phyloP scores from a whole-genome alignment of 2,888 invertebrate species.

The Pollenia amentaria region DNA sequence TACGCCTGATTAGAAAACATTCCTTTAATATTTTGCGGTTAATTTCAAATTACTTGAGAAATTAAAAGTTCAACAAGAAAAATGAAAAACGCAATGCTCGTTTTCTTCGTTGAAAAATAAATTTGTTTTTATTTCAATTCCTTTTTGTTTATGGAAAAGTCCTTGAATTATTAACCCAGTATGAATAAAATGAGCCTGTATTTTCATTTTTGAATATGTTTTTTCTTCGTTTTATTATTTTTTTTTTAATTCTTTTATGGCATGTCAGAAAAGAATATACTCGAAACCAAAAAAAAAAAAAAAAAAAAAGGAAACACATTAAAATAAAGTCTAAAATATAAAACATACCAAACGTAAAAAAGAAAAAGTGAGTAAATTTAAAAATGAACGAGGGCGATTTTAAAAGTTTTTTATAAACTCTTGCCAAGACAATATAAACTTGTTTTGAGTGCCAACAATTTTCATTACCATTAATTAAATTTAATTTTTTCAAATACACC shows the following conservation, averaged over 20 bases:
- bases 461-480: too few species aligned
- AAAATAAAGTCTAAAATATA: slow-evolving; percentile 9
- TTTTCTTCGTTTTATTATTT: not conserved
- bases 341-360: not conserved
- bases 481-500: too few species aligned
- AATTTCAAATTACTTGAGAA: slow-evolving; percentile 38
- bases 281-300: slow-evolving; percentile 19
- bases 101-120: slow-evolving; percentile 11
- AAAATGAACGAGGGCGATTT: not conserved
- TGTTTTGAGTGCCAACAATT: too few species aligned
- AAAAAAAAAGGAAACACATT: slow-evolving; percentile 4
- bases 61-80: slow-evolving; percentile 9
- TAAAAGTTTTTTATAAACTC: not conserved
- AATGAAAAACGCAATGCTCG: not conserved
- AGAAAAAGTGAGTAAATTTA: not conserved
- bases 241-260: slow-evolving; percentile 53
- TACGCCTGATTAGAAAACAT: not conserved
- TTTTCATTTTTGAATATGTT: slow-evolving; percentile 17
- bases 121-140: not conserved
- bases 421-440: too few species aligned
- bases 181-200: slow-evolving; percentile 20
- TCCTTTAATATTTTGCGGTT: slow-evolving; percentile 16
- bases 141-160: slow-evolving; percentile 3
- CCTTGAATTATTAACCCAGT: slow-evolving; percentile 47
- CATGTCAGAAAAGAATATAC: slow-evolving; percentile 39